Base-by-base conservation (phyloP, 2,888 invertebrate genomes). In the Biston stratarius region DNA sequence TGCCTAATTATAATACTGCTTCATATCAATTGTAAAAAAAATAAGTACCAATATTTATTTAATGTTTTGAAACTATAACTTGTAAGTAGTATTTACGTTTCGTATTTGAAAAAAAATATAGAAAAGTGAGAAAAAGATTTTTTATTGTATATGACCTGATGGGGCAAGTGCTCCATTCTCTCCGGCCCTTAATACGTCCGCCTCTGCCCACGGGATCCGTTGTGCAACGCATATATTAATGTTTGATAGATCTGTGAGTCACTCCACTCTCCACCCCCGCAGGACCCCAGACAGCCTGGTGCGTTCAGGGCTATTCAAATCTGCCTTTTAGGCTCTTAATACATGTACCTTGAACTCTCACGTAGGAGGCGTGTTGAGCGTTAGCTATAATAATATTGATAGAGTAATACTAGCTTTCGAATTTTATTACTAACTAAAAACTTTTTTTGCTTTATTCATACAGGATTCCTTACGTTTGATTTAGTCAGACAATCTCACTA, bases 141-240 rank as follows among this genome's bases (percentile, higher is more conserved):
- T 24, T 24, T 24, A 24, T 24, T 24, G n/a, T n/a, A 38, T 6
- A 38, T 38, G 6, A 38, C 38, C 38, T 38, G 34, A 38, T 11
- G 52, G 38, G 38, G n/a, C 38, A 36, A 15, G 15, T 3, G 15
- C 52, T 14, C 52, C 38, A 38, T n/a, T 38, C 3, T 36, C 14
- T 9, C 15, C 9, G 15, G 1, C 7, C 49, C 59, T 59, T 5
- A 38, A 8, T 59, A 15, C 49, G 49, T 42, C 42, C 59, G 42
- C 80, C 80, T 76, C 82, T 82, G 74, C 91, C 91, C 82, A 90
- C 90, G 76, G 75, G 67, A 58, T 68, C 58, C 65, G 77, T 87
- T 87, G 88, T 76, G 88, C 86, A 89, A 90, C 79, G 84, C 86
- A 82, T 88, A 88, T 86, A 88, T 90, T 90, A 89, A 83, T 34